Evolutionary conservation across 2,113 vertebrate species (phyloP), one percentile per base, ranked within the genome.

Genomic region (Nothocercus julius): DNA sequence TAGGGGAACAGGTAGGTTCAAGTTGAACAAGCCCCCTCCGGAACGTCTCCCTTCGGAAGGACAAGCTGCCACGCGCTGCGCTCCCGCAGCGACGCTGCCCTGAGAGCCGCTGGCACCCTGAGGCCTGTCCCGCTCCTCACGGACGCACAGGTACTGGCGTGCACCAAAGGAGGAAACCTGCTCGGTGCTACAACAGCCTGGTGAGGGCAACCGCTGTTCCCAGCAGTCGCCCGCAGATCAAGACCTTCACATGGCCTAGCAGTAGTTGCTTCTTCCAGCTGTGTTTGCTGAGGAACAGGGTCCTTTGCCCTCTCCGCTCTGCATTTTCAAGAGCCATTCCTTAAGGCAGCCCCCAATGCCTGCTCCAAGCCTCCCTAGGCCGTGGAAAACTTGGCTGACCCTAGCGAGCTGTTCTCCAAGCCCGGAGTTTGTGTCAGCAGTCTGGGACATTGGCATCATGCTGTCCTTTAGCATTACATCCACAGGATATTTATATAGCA

Each of bases 131-230:
- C 1, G 4, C 9, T 85, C 53, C 21, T 61, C 8, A 4, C 40
- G 38, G 34, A 14, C 0, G 5, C 9, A 6, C 45, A 62, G 21
- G 32, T 38, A 20, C 32, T 3, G 17, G 8, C 1, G 18, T 21
- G 21, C 32, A 32, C 59, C 36, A 15, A 73, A 20, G 18, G 1
- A 0, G 20, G 9, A 16, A 51, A 54, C 8, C 11, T 8, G 8
- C 5, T 28, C 21, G 40, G 21, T 49, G 80, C 73, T 78, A 36
- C 42, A 78, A 49, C 47, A 40, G 18, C 40, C 67, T 58, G 15
- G 59, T 74, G 51, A 59, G 44, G n/a, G 38, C 14, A 8, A n/a
- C 25, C 44, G 28, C 21, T 21, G 17, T 59, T 16, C 27, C 72
- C 51, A 79, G 67, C 27, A 27, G 59, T 36, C 30, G 17, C 36